Evolutionary conservation across 2,888 invertebrate genomes (phyloP).

Genomic region (Drosophila kuntzei): DNA sequence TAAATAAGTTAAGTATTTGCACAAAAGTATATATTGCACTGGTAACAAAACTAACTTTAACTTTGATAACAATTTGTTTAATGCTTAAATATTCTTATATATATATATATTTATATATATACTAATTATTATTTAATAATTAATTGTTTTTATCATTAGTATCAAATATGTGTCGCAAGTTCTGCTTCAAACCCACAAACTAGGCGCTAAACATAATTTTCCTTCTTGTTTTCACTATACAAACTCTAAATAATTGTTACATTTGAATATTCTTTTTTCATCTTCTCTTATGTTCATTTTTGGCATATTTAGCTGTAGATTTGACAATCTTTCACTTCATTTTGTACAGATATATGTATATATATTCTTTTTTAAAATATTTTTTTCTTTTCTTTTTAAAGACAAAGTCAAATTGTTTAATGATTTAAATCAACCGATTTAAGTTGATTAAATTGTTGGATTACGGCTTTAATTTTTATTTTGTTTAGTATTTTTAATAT

Average conservation of each 20-base stretch:
- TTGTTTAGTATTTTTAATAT: neutral
- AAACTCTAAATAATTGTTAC: conserved; percentile 79
- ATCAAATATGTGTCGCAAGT: conserved; percentile 71
- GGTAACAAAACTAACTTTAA: conserved; percentile 79
- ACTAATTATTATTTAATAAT: conserved; percentile 67
- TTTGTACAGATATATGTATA: conserved; percentile 64
- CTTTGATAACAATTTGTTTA: conserved; percentile 78
- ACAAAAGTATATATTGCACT: conserved; percentile 70
- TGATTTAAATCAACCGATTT: conserved; percentile 59
- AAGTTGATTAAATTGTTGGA: conserved; percentile 56
- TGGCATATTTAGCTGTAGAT: conserved; percentile 85
- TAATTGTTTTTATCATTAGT: conserved; percentile 71
- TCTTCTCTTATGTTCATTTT: conserved; percentile 65
- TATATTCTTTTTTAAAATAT: conserved; percentile 13
- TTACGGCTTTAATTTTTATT: conserved; percentile 31
- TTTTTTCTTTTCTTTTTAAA: conserved; percentile 37
- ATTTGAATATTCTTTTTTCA: conserved; percentile 38
- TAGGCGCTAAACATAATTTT: conserved; percentile 71
- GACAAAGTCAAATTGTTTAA: conserved; percentile 59
- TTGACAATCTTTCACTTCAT: conserved; percentile 70
- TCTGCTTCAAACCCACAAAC: conserved; percentile 64
- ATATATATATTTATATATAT: conserved; percentile 50
- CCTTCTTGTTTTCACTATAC: conserved; percentile 64
- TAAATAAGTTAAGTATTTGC: conserved; percentile 46
- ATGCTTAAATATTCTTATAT: conserved; percentile 64